phyloP scores from a whole-genome alignment of 2,888 invertebrate genomes.

The Leucoma salicis region DNA sequence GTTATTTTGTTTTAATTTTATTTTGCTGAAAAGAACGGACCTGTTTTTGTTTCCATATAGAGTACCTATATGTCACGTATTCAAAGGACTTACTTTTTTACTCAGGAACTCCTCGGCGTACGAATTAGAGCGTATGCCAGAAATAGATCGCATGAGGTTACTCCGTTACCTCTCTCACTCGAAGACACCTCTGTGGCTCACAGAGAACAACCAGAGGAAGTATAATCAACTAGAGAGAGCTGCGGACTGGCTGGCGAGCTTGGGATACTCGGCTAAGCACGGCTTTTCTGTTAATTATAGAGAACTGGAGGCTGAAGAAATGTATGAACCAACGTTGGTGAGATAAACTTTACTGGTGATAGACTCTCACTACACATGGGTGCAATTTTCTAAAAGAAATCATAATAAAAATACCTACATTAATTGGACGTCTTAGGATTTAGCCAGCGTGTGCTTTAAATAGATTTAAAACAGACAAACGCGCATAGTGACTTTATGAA shows the following conservation, averaged over 20 bases:
- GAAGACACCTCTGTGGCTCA: slow-evolving; percentile 64
- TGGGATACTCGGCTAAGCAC: slow-evolving; percentile 87
- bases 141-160: slow-evolving; percentile 49
- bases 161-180: slow-evolving; percentile 49
- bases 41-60: no score
- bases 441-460: no score
- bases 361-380: no score
- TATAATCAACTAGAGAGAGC: slow-evolving; percentile 76
- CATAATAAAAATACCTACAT: no score
- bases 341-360: slow-evolving; percentile 45
- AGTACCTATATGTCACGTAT: no score
- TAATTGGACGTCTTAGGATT: no score
- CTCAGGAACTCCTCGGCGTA: slow-evolving; percentile 65
- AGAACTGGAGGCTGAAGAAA: slow-evolving; percentile 83
- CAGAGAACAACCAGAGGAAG: slow-evolving; percentile 41
- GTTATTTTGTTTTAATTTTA: no score
- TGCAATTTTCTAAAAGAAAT: no score
- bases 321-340: slow-evolving; percentile 85
- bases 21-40: no score
- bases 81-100: no score
- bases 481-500: no score
- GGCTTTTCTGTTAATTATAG: slow-evolving; percentile 88
- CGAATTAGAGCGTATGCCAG: slow-evolving; percentile 60
- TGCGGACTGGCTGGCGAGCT: slow-evolving; percentile 86
- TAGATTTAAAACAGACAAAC: no score